Conservation (phyloP, 2,797 vertebrate species). For the Urophycis tenuis region DNA sequence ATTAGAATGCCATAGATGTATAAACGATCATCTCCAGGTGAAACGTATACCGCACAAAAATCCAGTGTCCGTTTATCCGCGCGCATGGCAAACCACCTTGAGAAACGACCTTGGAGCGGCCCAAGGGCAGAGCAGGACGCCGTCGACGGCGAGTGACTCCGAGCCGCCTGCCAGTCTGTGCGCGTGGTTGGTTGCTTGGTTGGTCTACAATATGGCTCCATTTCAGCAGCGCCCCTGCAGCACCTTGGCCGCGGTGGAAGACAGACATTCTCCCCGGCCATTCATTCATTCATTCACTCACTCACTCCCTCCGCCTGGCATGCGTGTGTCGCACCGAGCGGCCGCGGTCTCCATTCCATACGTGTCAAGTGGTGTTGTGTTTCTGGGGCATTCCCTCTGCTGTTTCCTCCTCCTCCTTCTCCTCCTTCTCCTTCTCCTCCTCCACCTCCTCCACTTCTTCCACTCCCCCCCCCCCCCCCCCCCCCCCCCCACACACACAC, state of each 20-base stretch:
- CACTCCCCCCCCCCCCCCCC: too few relatives aligned
- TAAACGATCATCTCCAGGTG: neutral
- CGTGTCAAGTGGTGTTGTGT: constrained; percentile 55
- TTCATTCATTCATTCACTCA: constrained; percentile 1
- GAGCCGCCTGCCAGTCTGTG: neutral
- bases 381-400: constrained; percentile 61
- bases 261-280: neutral
- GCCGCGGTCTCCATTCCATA: constrained; percentile 57
- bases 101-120: neutral
- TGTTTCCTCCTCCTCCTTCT: constrained; percentile 19
- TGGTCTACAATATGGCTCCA: neutral
- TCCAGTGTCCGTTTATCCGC: too few relatives aligned
- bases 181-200: neutral
- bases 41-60: neutral
- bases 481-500: too few relatives aligned
- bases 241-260: neutral
- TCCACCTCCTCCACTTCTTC: constrained; percentile 20
- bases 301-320: constrained; percentile 1
- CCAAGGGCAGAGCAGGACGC: neutral
- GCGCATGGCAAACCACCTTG: neutral
- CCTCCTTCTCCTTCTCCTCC: constrained; percentile 19
- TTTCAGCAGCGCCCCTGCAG: neutral
- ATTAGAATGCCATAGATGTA: neutral
- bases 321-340: constrained; percentile 40
- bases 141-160: neutral